A percentile compares a stretch with the other conserved stretches of the same genome.
Conservation (phyloP, 2,113 vertebrate genomes). For the Plestiodon gilberti region DNA sequence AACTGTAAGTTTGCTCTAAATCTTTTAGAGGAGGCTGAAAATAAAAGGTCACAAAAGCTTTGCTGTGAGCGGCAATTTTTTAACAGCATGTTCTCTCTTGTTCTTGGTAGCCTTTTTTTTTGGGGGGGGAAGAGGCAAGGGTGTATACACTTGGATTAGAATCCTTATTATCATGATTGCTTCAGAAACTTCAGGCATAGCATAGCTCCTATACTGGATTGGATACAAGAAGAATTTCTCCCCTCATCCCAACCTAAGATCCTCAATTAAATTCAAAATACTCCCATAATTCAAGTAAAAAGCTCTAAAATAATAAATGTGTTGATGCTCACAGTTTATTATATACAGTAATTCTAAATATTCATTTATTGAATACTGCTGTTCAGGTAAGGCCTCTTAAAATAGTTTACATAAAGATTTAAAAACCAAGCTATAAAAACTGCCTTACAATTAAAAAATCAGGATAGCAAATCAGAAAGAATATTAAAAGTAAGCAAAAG, state of each 20-base stretch:
- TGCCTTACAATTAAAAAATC: too few species aligned
- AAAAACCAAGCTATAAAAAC: too few species aligned
- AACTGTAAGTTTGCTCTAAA: constrained; percentile 30
- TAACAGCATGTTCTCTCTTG: constrained; percentile 38
- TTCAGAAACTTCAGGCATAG: constrained; percentile 46
- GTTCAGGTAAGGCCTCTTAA: too few species aligned
- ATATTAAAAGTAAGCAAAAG: too few species aligned
- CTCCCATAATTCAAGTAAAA: constrained; percentile 37
- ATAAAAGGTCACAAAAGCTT: constrained; percentile 38
- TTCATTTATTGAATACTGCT: too few species aligned
- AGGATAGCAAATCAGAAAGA: too few species aligned
- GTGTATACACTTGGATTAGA: too few species aligned
- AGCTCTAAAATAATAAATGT: constrained; percentile 12
- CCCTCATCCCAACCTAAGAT: neutral
- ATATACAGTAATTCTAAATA: too few species aligned
- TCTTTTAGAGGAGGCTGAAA: constrained; percentile 32
- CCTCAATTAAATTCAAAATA: constrained; percentile 46
- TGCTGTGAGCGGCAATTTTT: constrained; percentile 18
- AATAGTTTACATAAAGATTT: too few species aligned
- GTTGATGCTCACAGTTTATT: neutral
- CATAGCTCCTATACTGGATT: constrained; percentile 19
- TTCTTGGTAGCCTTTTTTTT: constrained; percentile 6
- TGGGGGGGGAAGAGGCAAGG: too few species aligned
- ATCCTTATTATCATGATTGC: constrained; percentile 14
- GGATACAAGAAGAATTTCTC: neutral